A percentile compares a stretch with the other conserved stretches of the same genome.
These are phyloP conservation scores for Oreochromis mossambicus DNA, from an alignment of 2,797 vertebrate species.

Conservation along the genomic window DNA sequence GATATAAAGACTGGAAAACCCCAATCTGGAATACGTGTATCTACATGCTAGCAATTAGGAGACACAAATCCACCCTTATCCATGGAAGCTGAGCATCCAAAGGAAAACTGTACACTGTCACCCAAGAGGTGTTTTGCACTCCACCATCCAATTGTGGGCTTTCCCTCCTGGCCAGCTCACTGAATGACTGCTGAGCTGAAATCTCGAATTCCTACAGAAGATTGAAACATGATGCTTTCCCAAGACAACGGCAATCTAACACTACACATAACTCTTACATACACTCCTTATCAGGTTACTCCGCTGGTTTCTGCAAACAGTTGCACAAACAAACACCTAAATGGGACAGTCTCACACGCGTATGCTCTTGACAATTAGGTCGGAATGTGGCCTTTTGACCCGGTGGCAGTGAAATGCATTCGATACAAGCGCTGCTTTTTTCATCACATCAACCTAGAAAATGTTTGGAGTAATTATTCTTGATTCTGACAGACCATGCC, in stretches of 20 bases:
- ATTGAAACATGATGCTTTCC: slow-evolving; percentile 56
- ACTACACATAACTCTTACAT: slow-evolving; percentile 43
- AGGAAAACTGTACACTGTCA: slow-evolving; percentile 44
- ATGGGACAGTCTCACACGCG: background rate
- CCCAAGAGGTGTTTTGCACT: slow-evolving; percentile 35
- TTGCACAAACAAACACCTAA: background rate
- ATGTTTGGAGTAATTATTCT: slow-evolving; percentile 32
- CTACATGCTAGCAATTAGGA: slow-evolving; percentile 38
- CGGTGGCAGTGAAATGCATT: background rate
- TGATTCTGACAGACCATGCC: slow-evolving; percentile 24
- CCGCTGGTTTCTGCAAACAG: slow-evolving; percentile 27
- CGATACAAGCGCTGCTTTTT: slow-evolving; percentile 19
- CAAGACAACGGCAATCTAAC: slow-evolving; percentile 56
- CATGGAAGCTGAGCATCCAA: slow-evolving; percentile 22
- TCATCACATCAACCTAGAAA: slow-evolving; percentile 12
- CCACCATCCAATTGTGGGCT: slow-evolving; percentile 27
- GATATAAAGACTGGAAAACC: slow-evolving; percentile 25
- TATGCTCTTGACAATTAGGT: slow-evolving; percentile 2
- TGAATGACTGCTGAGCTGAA: slow-evolving; percentile 19
- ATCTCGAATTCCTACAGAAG: slow-evolving; percentile 41
- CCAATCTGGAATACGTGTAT: background rate
- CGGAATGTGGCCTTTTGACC: slow-evolving; percentile 17
- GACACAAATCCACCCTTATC: slow-evolving; percentile 1
- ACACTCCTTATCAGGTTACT: slow-evolving; percentile 39
- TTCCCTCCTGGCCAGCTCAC: slow-evolving; percentile 37